Percentiles rank a stretch among this genome's conserved stretches.
phyloP scores from a whole-genome alignment of 2,888 invertebrate genomes.

The Chymomyza procnemis region DNA sequence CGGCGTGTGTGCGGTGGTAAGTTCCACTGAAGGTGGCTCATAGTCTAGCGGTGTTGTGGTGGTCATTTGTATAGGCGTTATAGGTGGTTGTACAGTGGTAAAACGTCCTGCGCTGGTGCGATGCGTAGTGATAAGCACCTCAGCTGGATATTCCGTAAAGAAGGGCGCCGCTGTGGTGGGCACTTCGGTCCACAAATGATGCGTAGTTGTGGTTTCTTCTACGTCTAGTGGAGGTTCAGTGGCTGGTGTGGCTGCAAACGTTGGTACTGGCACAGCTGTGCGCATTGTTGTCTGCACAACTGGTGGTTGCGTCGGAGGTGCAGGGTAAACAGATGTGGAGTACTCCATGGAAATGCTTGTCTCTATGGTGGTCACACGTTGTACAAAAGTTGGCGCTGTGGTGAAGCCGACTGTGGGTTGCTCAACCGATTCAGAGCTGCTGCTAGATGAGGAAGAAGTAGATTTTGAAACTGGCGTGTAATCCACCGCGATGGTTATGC shows the following conservation, averaged over 20 bases:
- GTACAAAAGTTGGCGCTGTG: constrained; percentile 62
- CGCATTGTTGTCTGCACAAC: constrained; percentile 21
- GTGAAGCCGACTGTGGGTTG: constrained; percentile 53
- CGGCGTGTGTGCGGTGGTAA: constrained; percentile 46
- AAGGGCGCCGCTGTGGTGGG: constrained; percentile 76
- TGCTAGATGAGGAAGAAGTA: constrained; percentile 34
- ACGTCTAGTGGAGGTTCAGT: constrained; percentile 24
- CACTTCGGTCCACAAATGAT: constrained; percentile 58
- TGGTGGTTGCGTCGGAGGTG: constrained; percentile 36
- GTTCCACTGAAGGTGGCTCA: constrained; percentile 37
- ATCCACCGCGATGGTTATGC: constrained; percentile 56
- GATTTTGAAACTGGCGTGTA: constrained; percentile 42
- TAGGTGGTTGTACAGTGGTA: constrained; percentile 62
- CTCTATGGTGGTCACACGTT: constrained; percentile 72
- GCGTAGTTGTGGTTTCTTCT: constrained; percentile 54
- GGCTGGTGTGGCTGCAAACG: constrained; percentile 12
- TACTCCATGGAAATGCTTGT: constrained; percentile 72
- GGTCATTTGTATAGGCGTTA: constrained; percentile 45
- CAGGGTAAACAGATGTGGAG: constrained; percentile 52
- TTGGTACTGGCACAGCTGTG: constrained; percentile 2
- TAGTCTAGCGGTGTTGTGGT: constrained; percentile 53
- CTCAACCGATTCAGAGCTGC: constrained; percentile 68
- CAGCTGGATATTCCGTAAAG: constrained; percentile 77
- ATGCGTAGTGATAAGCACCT: constrained; percentile 74
- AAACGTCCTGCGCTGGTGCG: constrained; percentile 62